Evolutionary conservation across 2,113 vertebrate species (phyloP).

Genomic region (Gadus macrocephalus): DNA sequence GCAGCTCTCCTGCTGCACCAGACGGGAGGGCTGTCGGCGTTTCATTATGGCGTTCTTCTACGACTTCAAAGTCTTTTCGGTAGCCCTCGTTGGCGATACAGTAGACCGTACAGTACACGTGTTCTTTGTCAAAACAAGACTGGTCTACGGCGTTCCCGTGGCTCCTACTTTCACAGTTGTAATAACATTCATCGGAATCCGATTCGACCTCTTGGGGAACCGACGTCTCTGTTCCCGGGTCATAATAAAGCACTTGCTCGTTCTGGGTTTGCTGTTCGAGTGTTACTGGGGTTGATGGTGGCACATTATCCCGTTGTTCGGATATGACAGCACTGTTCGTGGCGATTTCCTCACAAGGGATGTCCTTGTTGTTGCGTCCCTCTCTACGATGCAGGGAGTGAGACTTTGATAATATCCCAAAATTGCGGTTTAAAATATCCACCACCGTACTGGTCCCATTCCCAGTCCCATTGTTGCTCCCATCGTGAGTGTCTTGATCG

Average conservation of each 20-base stretch:
- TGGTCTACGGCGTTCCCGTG: conserved; percentile 18
- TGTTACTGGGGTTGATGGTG: too few relatives aligned
- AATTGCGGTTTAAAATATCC: conserved; percentile 63
- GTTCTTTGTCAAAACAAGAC: conserved; percentile 54
- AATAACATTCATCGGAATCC: conserved; percentile 15
- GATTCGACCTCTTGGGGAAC: conserved; percentile 26
- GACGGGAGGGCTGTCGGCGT: conserved; percentile 14
- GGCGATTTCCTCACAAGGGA: conserved; percentile 17
- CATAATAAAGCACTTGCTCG: conserved; percentile 28
- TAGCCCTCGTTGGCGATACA: conserved; percentile 70
- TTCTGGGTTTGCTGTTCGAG: conserved; percentile 14
- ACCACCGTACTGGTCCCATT: too few relatives aligned
- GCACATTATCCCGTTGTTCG: too few relatives aligned
- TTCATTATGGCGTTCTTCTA: conserved; percentile 23
- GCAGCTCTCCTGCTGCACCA: conserved; percentile 25
- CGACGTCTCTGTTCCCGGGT: conserved; percentile 25
- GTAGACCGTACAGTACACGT: conserved; percentile 85
- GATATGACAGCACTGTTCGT: conserved; percentile 10
- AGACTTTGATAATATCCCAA: conserved; percentile 46
- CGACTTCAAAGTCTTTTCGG: conserved; percentile 25
- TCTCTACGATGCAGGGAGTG: conserved; percentile 12
- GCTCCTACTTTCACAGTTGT: conserved; percentile 15
- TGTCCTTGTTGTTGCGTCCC: conserved; percentile 14
- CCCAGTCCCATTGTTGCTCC: conserved; percentile 1
- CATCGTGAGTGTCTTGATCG: conserved; percentile 54